Evolutionary conservation across 1,140 invertebrate species (phyloP).

Genomic region (Diorhabda elongata): DNA sequence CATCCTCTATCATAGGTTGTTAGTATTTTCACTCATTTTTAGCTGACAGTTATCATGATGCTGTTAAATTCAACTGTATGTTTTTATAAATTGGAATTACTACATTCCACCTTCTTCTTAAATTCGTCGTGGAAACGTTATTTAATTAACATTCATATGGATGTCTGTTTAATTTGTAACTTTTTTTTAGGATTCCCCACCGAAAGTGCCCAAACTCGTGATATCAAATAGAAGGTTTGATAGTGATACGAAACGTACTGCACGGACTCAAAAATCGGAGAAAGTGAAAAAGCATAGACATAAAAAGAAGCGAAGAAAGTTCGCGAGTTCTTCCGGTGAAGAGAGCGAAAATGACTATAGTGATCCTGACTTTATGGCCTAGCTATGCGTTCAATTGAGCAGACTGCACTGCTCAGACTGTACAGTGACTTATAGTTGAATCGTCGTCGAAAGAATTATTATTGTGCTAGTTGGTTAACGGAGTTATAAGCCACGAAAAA

Average conservation of each 20-base stretch:
- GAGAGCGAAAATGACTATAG: constrained; percentile 64
- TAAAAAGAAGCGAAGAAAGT: constrained; percentile 63
- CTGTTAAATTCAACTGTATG: no score
- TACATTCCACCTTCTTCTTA: no score
- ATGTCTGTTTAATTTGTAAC: not conserved
- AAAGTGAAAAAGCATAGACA: constrained; percentile 64
- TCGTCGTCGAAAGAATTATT: constrained; percentile 28
- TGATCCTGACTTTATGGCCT: constrained; percentile 65
- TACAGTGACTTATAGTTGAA: constrained; percentile 37
- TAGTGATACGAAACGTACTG: constrained; percentile 52
- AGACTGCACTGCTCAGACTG: constrained; percentile 23
- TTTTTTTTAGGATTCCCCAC: constrained; percentile 40
- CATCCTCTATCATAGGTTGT: no score
- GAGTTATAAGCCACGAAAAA: not conserved
- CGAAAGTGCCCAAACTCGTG: constrained; percentile 51
- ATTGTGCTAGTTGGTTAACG: constrained; percentile 6
- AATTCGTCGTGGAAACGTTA: no score
- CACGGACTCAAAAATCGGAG: constrained; percentile 56
- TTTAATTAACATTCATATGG: no score
- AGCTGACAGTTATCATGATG: no score
- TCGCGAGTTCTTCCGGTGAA: constrained; percentile 55
- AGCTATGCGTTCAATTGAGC: constrained; percentile 25
- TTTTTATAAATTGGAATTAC: no score
- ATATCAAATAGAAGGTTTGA: constrained; percentile 47
- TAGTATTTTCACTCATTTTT: no score